Evolutionary conservation across 2,888 invertebrate genomes (phyloP).

Genomic region (Ennomos quercinarius): DNA sequence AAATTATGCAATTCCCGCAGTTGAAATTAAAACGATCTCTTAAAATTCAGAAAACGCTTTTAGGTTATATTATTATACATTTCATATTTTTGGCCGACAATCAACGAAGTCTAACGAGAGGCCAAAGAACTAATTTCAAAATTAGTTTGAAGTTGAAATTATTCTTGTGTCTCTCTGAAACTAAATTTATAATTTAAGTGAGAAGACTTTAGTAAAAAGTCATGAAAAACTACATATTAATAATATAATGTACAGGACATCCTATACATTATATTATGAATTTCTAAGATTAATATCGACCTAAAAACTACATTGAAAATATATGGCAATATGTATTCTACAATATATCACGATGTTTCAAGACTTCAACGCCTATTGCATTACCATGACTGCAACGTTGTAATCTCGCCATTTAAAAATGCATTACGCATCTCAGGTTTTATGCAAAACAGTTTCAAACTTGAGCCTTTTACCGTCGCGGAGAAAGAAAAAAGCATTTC

Average conservation of each 20-base stretch:
- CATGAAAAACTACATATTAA: no score
- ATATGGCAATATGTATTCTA: no score
- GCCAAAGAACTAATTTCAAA: slow-evolving; percentile 15
- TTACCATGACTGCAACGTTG: no score
- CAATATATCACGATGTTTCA: no score
- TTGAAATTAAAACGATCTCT: slow-evolving; percentile 13
- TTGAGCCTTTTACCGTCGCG: slow-evolving; percentile 49
- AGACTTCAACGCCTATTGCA: no score
- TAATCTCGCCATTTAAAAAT: slow-evolving; percentile 44
- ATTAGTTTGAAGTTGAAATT: slow-evolving; percentile 9
- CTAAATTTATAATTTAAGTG: no score
- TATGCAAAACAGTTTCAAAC: slow-evolving; percentile 56
- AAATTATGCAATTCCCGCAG: slow-evolving; percentile 1
- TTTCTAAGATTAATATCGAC: no score
- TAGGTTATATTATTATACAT: slow-evolving; percentile 4
- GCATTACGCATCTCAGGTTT: slow-evolving; percentile 49
- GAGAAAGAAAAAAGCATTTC: slow-evolving; percentile 37
- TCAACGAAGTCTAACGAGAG: slow-evolving; percentile 15
- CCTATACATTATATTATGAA: no score
- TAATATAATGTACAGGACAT: no score
- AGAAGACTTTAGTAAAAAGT: no score
- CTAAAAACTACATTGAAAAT: no score
- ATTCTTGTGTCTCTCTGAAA: no score
- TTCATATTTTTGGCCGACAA: slow-evolving; percentile 23
- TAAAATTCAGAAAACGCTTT: slow-evolving; percentile 23